Evolutionary conservation across 2,113 vertebrate species (phyloP), one percentile per base, ranked within the genome.

Genomic region (Potamarius usumacintae): DNA sequence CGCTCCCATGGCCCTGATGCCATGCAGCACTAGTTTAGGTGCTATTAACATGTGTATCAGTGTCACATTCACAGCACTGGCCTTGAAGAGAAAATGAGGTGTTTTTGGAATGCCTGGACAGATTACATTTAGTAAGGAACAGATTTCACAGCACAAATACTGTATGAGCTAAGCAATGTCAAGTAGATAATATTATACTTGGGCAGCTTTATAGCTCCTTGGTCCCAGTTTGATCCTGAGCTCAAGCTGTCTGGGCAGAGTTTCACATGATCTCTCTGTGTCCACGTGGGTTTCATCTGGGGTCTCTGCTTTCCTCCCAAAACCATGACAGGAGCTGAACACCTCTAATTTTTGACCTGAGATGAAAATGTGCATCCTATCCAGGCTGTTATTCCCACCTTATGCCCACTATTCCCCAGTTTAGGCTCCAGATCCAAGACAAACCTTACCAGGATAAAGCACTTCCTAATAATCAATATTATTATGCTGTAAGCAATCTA

Each of bases 21-120:
- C 30, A 11, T 74, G 83, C 83, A 58, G 53, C 52, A 74, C 52
- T n/a, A 53, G 67, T 34, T 84, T 84, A 57, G 67, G 83, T 53
- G 25, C 42, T 57, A 72, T 84, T 84, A 84, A 84, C 83, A n/a
- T 58, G 65, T 18, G 52, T 84, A 74, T 72, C 83, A 84, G 83
- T 84, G 67, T 84, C 67, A 72, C 83, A 42, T 57, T 57, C 83
- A 57, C 67, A 84, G 83, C 67, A 25, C n/a, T 58, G 53, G 79
- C 79, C 79, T 82, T 82, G 79, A 82, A 82, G 79, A 82, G 58
- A 82, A 82, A 82, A 82, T 82, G 79, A 62, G 79, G 79, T 82
- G 79, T 82, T 82, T 82, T 82, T 82, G 57, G 57, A 82, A 82
- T 34, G 79, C 58, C 79, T 82, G 79, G 58, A 82, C 57, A 82